Base-by-base conservation (phyloP, 2,113 vertebrate species). In the Rhipidura dahli region DNA sequence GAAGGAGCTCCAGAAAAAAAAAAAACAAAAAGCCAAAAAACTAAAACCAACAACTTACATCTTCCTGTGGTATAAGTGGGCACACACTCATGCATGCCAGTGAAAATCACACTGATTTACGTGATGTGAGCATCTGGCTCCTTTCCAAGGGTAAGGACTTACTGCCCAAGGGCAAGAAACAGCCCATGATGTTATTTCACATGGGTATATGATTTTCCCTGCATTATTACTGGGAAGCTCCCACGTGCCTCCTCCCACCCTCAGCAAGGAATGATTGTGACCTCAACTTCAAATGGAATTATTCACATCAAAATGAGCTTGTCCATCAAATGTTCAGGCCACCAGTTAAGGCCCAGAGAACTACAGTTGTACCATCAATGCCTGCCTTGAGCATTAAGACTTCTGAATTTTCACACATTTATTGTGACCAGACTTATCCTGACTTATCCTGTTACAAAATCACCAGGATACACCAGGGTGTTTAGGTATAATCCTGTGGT, bases 141-240 rank as follows among this genome's bases (percentile, higher is more conserved):
- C 59, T 51, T 73, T 93, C 90, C 93, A 93, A 66, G 68, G 66
- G 59, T 33, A 80, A 93, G 85, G 86, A 92, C 92, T 93, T 35
- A 19, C 31, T 1, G 18, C 90, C 79, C 88, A 63, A 90, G 71
- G 94, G 86, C 68, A 92, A 81, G 76, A 81, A 86, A 30, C 60
- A 70, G 79, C 39, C 54, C 54, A 15, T 90, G 83, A 77, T 0
- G 0, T 78, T 81, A 78, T 83, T 86, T 50, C 83, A 89, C 8
- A 1, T 16, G 86, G 64, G 56, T 35, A 89, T 47, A 27, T 73
- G 80, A 81, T 56, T 83, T 57, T 71, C 59, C 35, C 51, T 59
- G 68, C 39, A 15, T 69, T 78, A 73, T 73, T 59, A 20, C 63
- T 42, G 39, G 26, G 35, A 7, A 83, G 81, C 51, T 86, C 60